Percentiles rank a stretch among this genome's conserved stretches.
These are phyloP conservation scores for Drosophila tripunctata DNA, from an alignment of 2,888 invertebrate species.

Conservation along the genomic window DNA sequence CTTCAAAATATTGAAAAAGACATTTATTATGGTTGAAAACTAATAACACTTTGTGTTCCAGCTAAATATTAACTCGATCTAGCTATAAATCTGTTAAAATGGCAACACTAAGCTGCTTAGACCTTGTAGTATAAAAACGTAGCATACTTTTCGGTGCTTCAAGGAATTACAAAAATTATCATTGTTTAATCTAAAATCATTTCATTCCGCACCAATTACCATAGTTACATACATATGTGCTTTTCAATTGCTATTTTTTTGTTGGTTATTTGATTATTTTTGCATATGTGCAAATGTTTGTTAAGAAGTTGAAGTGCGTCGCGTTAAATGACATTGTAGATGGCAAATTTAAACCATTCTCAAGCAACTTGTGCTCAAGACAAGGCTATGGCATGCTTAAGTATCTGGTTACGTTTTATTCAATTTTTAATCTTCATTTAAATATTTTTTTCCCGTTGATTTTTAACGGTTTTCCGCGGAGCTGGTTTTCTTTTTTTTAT, in stretches of 20 bases:
- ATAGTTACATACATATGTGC: too few species aligned
- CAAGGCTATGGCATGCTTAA: slow-evolving; percentile 38
- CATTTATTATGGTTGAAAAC: too few species aligned
- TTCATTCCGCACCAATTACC: too few species aligned
- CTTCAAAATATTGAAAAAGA: too few species aligned
- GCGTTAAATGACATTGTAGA: slow-evolving; percentile 6
- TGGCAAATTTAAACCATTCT: slow-evolving; percentile 14
- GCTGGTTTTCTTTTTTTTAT: slow-evolving; percentile 23
- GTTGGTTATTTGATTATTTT: background rate
- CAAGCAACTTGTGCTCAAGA: slow-evolving; percentile 25
- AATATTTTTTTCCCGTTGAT: slow-evolving; percentile 41
- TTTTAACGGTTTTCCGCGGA: slow-evolving; percentile 35
- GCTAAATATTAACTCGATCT: too few species aligned
- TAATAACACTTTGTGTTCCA: too few species aligned
- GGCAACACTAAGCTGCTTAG: too few species aligned
- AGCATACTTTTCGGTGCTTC: too few species aligned
- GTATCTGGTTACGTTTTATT: slow-evolving; percentile 68
- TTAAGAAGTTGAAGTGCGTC: background rate
- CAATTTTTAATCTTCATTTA: slow-evolving; percentile 55
- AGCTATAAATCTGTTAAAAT: too few species aligned
- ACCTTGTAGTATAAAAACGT: too few species aligned
- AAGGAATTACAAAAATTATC: too few species aligned
- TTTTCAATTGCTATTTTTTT: background rate
- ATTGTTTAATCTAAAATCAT: too few species aligned
- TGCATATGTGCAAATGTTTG: background rate